Evolutionary conservation across 1,140 invertebrate species (phyloP), one percentile per base, ranked within the genome.

Genomic region (Micrasema minimum): DNA sequence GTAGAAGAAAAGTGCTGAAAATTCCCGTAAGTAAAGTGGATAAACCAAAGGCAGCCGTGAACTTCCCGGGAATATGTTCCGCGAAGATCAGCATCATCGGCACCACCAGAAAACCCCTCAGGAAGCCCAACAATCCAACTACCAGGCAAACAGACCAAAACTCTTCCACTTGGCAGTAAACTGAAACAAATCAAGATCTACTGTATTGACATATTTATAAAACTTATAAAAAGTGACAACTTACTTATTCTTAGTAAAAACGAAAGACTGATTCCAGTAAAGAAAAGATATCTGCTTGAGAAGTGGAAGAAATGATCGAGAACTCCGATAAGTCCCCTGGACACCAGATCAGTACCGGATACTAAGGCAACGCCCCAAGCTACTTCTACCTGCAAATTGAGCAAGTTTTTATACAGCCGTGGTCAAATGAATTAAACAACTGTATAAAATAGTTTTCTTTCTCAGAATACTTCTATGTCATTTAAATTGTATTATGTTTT

Each of bases 321-420:
- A 1, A 82, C 61, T 7, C 79, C 81, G 11, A 84, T 73, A 9
- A 82, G 66, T 5, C 83, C 65, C 45, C 81, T 71, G 2, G 81
- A 80, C 1, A 76, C 69, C 80, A 84, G 80, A 43, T 83, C 81
- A 1, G 79, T 80, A 0, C 81, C 80, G 3, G 81, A 82, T 6
- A 80, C 80, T 31, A 82, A 35, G 1, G 81, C 78, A 74, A 84
- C 82, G 48, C 82, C 81, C 66, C 78, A 81, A 5, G 81, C 81
- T 76, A 83, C 82, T 69, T 84, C 78, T 1, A 72, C 48, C 82
- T 83, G 77, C 14, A 74, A 72, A 59, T n/a, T 51, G 23, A n/a
- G 10, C 5, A 3, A 51, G 11, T 3, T 12, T 7, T 51, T 51
- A 20, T 20, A 18, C 20, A 1, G 3, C 3, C 18, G 1, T 53